Percentiles rank a stretch among this genome's conserved stretches.
Evolutionary conservation across 2,888 invertebrate species (phyloP).

Genomic region (Drosophila melanosoma): DNA sequence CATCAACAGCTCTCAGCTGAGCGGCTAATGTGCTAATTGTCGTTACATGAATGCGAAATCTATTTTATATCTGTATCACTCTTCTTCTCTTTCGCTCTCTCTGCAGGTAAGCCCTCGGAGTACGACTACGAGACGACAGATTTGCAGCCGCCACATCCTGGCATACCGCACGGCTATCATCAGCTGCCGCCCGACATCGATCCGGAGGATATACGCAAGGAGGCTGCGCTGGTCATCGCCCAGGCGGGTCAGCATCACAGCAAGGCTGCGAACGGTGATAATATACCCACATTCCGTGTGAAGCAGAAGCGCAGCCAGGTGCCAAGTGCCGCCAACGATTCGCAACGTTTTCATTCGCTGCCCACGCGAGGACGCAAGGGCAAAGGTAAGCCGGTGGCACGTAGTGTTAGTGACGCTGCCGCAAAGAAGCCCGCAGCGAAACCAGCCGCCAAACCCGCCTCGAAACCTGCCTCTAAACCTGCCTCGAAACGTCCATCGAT

Average conservation of each 20-base stretch:
- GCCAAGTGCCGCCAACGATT: slow-evolving; percentile 37
- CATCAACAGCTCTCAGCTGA: slow-evolving; percentile 51
- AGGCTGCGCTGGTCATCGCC: slow-evolving; percentile 90
- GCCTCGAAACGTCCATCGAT: slow-evolving; percentile 88
- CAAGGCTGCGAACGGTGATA: slow-evolving; percentile 86
- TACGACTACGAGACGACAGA: slow-evolving; percentile 82
- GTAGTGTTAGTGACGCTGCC: slow-evolving; percentile 87
- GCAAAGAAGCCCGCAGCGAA: slow-evolving; percentile 80
- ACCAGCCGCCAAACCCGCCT: slow-evolving; percentile 55
- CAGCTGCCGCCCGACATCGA: slow-evolving; percentile 90
- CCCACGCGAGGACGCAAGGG: slow-evolving; percentile 88
- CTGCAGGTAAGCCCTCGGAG: slow-evolving; percentile 78
- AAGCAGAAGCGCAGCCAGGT: slow-evolving; percentile 70
- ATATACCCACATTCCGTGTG: slow-evolving; percentile 78
- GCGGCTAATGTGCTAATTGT: slow-evolving; percentile 67
- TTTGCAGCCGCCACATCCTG: slow-evolving; percentile 69
- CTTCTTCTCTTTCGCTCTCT: neutral
- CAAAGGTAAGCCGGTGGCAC: slow-evolving; percentile 86
- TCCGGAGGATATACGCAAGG: slow-evolving; percentile 90
- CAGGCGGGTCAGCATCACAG: slow-evolving; percentile 91
- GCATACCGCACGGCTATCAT: slow-evolving; percentile 83
- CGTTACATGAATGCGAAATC: slow-evolving; percentile 68
- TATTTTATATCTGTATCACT: neutral
- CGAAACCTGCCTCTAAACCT: slow-evolving; percentile 84
- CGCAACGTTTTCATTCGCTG: slow-evolving; percentile 88